A percentile compares a stretch with the other conserved stretches of the same genome.
Evolutionary conservation across 2,888 invertebrate genomes (phyloP).

Genomic region (Nomada flava): DNA sequence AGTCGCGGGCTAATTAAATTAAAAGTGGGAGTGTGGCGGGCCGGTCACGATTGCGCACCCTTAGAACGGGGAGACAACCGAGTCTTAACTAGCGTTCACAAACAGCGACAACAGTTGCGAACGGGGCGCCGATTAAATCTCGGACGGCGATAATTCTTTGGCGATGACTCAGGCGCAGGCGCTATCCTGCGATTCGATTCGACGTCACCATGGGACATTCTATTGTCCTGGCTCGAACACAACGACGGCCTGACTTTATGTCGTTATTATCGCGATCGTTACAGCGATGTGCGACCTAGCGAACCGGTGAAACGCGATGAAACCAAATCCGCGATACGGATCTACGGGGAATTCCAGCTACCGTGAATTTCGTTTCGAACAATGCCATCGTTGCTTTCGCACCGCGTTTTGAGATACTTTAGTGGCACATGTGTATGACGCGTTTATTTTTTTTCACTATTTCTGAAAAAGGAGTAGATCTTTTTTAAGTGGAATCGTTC

Average conservation of each 20-base stretch:
- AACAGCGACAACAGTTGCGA: conserved; percentile 48
- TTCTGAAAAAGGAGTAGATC: not conserved
- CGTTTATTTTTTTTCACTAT: not conserved
- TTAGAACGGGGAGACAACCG: conserved; percentile 52
- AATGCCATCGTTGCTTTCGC: not conserved
- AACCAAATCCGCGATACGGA: conserved; percentile 13
- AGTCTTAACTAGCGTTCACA: conserved; percentile 48
- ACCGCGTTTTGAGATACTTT: not conserved
- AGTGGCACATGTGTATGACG: not conserved
- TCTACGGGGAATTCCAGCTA: not conserved
- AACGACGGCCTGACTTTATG: conserved; percentile 42
- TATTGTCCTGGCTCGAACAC: conserved; percentile 30
- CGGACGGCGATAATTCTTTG: conserved; percentile 53
- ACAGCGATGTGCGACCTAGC: conserved; percentile 34
- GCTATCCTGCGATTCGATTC: conserved; percentile 16
- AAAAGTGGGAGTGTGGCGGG: conserved; percentile 32
- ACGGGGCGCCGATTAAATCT: conserved; percentile 56
- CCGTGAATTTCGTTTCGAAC: conserved; percentile 13
- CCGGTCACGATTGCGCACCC: conserved; percentile 21
- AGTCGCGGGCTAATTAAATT: conserved; percentile 53
- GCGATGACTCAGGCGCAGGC: conserved; percentile 34
- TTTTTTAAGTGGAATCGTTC: no score
- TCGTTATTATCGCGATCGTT: conserved; percentile 52
- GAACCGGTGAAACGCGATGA: conserved; percentile 16
- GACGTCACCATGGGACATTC: conserved; percentile 23